phyloP scores from a whole-genome alignment of 1,140 invertebrate genomes.

The Ladona fulva region DNA sequence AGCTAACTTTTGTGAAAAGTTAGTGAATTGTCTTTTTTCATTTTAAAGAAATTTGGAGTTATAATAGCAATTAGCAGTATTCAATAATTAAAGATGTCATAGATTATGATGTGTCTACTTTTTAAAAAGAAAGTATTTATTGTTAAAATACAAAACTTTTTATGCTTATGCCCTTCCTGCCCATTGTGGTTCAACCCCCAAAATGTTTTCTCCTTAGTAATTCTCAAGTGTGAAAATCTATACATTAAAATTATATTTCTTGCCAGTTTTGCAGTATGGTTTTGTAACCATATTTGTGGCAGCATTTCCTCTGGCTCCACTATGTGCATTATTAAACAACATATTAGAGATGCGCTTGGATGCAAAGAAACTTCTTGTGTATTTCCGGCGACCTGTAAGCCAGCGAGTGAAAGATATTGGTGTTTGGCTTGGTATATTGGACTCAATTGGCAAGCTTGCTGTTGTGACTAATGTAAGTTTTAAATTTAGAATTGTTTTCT shows the following conservation, averaged over 20 bases:
- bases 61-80: no score
- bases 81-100: no score
- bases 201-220: no score
- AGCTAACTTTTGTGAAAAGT: background rate
- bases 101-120: no score
- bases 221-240: no score
- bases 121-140: no score
- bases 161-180: no score
- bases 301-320: conserved; percentile 46
- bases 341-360: conserved; percentile 44
- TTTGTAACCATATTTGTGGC: conserved; percentile 47
- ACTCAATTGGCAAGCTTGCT: conserved; percentile 43
- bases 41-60: background rate
- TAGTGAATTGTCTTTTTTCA: background rate
- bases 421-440: conserved; percentile 46
- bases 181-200: no score
- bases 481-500: no score
- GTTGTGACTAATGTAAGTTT: conserved; percentile 49
- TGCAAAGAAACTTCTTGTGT: conserved; percentile 41
- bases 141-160: no score
- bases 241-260: background rate
- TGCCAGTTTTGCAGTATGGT: conserved; percentile 42
- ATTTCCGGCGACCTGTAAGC: conserved; percentile 40
- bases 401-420: conserved; percentile 42
- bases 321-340: conserved; percentile 47